These are phyloP conservation scores for Tragelaphus buxtoni DNA, from an alignment of 2,113 vertebrate species.

Conservation along the genomic window DNA sequence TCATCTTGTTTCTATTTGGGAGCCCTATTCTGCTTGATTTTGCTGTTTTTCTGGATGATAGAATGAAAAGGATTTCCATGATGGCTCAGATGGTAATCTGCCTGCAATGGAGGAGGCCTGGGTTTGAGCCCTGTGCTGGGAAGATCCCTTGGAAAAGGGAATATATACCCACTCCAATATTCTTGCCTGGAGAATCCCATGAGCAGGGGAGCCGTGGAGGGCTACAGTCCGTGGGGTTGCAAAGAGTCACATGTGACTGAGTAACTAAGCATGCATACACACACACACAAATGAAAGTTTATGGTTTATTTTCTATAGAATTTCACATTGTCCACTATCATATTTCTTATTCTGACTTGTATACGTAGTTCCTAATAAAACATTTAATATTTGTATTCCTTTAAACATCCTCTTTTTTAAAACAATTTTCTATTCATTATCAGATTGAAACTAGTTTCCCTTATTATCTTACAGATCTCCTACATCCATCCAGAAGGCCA, in stretches of 20 bases:
- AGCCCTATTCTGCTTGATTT: not conserved
- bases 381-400: not conserved
- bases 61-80: not conserved
- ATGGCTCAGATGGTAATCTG: not conserved
- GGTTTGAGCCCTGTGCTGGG: not conserved
- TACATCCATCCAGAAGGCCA: not conserved
- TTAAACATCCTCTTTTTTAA: not conserved
- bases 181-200: not conserved
- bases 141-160: not conserved
- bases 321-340: not conserved
- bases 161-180: not conserved
- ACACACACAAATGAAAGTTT: not conserved
- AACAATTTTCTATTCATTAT: not conserved
- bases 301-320: not conserved
- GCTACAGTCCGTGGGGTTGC: not conserved
- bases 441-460: not conserved
- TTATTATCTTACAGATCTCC: not conserved
- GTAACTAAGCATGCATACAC: not conserved
- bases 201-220: not conserved
- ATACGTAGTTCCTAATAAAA: fast-evolving
- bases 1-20: not conserved
- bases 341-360: not conserved
- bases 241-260: not conserved
- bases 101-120: not conserved
- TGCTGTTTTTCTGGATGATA: not conserved